Base-by-base conservation (phyloP, 2,797 vertebrate species). In the Hemitrygon akajei region DNA sequence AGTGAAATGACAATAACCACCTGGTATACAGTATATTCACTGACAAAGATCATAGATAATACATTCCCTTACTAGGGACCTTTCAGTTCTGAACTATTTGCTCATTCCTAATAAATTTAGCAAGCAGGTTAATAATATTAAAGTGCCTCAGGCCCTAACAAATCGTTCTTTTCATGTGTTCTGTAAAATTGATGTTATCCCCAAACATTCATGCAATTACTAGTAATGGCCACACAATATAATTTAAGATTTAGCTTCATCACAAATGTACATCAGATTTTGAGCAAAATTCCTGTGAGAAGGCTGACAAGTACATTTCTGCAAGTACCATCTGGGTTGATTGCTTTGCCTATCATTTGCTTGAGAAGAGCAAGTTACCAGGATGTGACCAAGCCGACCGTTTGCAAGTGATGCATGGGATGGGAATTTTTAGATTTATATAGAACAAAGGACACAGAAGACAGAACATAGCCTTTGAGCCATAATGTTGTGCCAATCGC, bases 111-210 rank as follows among this genome's bases (percentile, higher is more conserved):
- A 69, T 69, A 89, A 89, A 89, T 16, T 20, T 69, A 66, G 16
- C 60, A 60, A 69, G 60, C n/a, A 89, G 60, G 60, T 89, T 89
- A 89, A 89, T 89, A 89, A 89, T 69, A 69, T 89, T 22, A 69
- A n/a, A 63, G 56, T 89, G 58, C 30, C 60, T 63, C 10, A 66
- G 86, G 58, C 86, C 58, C 16, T 34, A 89, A 66, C 18, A 89
- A n/a, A 69, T 34, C 86, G 37, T 89, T 89, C 60, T 69, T 87
- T 89, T 89, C 63, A 89, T 89, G n/a, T 89, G 16, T 14, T 30
- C 30, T 87, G 58, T 34, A 37, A 89, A 69, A 69, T 69, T 37
- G 63, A n/a, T 69, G 47, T 66, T 60, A 30, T 60, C 56, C 47
- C 0, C 1, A 60, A 86, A n/a, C 25, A 89, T 66, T 89, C 60